Base-by-base conservation (phyloP, 2,113 vertebrate genomes). In the Myrmophylax atrothorax region DNA sequence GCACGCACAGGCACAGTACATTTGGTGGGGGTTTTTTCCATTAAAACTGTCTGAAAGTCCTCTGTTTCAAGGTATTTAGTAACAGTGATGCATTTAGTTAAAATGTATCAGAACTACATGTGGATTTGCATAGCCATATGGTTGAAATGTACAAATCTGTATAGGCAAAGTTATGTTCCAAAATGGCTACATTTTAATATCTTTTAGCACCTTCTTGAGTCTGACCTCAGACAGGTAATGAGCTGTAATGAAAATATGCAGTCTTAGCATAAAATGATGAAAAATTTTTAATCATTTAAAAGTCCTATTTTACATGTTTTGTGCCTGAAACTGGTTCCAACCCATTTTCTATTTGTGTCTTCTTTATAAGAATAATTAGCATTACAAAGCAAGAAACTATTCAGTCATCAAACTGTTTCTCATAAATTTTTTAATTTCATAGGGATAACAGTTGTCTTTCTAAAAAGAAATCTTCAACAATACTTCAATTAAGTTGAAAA, bases 361-460 rank as follows among this genome's bases (percentile, higher is more conserved):
- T 89, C 83, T 55, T 96, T 86, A 26, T 68, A 92, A 72, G 76
- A 85, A 28, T 85, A 89, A 95, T 96, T 95, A 90, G 12, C 69
- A 83, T 90, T 78, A 89, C 63, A 95, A 94, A 80, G 68, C 33
- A 86, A 93, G 12, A 37, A 94, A 80, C 52, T 94, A 72, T 89
- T 89, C 73, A 84, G 35, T 89, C 56, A 87, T 90, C 93, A 95
- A 95, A 49, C 24, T 92, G 40, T 66, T 96, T 59, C 59, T 94
- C 59, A 40, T 85, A 93, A 94, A 80, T 87, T 33, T 94, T 94
- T 97, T 87, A n/a, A 74, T 87, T 92, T 87, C 62, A 59, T n/a
- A 83, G 37, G 56, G 55, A 77, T 94, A 96, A 94, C 31, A 75
- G 28, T 55, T 87, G 37, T 49, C 67, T 90, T 90, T 46, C 81